Conservation (phyloP, 2,113 vertebrate genomes). For the Mesocricetus auratus region DNA sequence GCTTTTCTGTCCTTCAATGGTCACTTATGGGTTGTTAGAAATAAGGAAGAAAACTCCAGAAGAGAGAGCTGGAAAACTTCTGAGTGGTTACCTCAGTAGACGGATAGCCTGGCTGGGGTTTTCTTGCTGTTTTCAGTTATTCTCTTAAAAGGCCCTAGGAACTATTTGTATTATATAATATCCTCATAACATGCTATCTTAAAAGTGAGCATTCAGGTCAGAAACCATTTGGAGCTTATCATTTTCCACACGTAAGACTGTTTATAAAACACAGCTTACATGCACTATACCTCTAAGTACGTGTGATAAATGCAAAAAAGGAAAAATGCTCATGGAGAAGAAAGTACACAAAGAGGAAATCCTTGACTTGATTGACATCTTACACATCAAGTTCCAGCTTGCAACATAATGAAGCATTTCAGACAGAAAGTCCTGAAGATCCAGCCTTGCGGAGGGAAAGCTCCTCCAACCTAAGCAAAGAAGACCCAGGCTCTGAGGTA, state of each 20-base stretch:
- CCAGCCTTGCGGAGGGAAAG: conserved; percentile 48
- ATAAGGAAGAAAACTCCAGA: not conserved
- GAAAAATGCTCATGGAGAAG: not conserved
- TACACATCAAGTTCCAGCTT: conserved; percentile 65
- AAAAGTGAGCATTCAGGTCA: conserved; percentile 24
- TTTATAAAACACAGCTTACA: conserved; percentile 40
- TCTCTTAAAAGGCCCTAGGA: conserved; percentile 31
- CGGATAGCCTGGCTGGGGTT: not conserved
- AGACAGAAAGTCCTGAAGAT: conserved; percentile 67
- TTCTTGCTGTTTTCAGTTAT: not conserved
- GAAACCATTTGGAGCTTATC: conserved; percentile 9
- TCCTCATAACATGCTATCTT: conserved; percentile 18
- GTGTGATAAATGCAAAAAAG: not conserved
- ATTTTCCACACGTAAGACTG: not conserved
- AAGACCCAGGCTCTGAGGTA: conserved; percentile 56
- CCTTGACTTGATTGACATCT: conserved; percentile 40
- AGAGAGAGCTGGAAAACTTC: not conserved
- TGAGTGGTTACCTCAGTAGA: not conserved
- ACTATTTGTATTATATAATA: not conserved
- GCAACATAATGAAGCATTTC: conserved; percentile 57
- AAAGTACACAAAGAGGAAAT: conserved; percentile 28
- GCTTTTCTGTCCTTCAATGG: not conserved
- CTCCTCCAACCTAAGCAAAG: conserved; percentile 58
- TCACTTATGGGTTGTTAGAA: not conserved
- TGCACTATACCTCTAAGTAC: conserved; percentile 4